phyloP scores from a whole-genome alignment of 2,113 vertebrate species.

The Chlamydotis undulata region DNA sequence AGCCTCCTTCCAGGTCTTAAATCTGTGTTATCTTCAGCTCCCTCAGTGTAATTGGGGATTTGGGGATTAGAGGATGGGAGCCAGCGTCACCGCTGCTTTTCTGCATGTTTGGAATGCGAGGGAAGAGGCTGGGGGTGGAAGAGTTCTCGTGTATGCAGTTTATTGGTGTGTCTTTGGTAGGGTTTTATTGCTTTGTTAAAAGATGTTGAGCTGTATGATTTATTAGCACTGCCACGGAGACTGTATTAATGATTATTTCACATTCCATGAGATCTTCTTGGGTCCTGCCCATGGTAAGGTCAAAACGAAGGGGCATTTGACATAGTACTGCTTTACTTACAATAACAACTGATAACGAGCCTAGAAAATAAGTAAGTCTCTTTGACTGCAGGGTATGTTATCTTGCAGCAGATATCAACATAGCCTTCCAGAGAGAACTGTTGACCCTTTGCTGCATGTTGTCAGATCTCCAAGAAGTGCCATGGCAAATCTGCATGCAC shows the following conservation, averaged over 20 bases:
- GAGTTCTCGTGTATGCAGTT: neutral
- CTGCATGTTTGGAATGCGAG: slow-evolving; percentile 14
- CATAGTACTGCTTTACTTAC: slow-evolving; percentile 41
- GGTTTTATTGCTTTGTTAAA: slow-evolving; percentile 39
- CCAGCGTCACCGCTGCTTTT: neutral
- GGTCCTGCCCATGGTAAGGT: slow-evolving; percentile 52
- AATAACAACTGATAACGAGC: slow-evolving; percentile 54
- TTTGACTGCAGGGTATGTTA: slow-evolving; percentile 31
- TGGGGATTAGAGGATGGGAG: slow-evolving; percentile 23
- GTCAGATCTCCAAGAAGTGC: slow-evolving; percentile 15
- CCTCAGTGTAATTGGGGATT: neutral
- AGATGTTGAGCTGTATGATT: slow-evolving; percentile 22
- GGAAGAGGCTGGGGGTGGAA: slow-evolving; percentile 9
- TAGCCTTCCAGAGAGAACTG: slow-evolving; percentile 41
- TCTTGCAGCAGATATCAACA: slow-evolving; percentile 45
- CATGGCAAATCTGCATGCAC: neutral
- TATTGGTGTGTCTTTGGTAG: neutral
- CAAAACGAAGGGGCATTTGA: slow-evolving; percentile 37
- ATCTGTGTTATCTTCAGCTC: slow-evolving; percentile 42
- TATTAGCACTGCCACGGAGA: neutral
- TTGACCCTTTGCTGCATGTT: slow-evolving; percentile 10
- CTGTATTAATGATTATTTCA: slow-evolving; percentile 56
- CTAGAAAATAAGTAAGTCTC: slow-evolving; percentile 46
- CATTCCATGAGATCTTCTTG: slow-evolving; percentile 49
- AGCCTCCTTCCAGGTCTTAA: slow-evolving; percentile 9